Base-by-base conservation (phyloP, 2,113 vertebrate genomes). In the Bettongia penicillata region DNA sequence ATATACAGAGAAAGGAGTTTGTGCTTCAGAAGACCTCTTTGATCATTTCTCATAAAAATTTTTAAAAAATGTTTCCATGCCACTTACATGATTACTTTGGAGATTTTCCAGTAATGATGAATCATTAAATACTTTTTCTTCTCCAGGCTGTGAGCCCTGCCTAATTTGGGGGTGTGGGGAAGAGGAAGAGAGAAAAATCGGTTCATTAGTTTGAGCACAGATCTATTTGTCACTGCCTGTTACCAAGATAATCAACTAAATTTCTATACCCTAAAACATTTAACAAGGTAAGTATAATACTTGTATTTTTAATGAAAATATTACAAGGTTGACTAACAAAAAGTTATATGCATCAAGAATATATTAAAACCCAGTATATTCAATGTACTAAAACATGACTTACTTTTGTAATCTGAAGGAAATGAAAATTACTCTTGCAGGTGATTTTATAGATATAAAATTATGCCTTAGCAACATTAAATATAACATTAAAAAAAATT, bases 31-130 rank as follows among this genome's bases (percentile, higher is more conserved):
- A 25, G 90, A 84, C 90, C 0, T 24, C 2, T 92, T 48, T 90
- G 5, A 90, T 16, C 55, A 95, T 2, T 48, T 93, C 94, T 24
- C 3, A 48, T 51, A 84, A 84, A 84, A 84, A 7, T 51, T 31
- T 37, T 77, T 84, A 31, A 55, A 68, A 25, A 92, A 77, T 28
- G 3, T 92, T 97, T 95, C 91, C 95, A 8, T 24, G 23, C 89
- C 97, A 99, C 99, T 99, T 99, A 99, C 99, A 98, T 99, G 99
- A 99, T 99, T 99, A 98, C 98, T 99, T 97, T 99, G 99, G 98
- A 99, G 99, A 98, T 99, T 99, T 99, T 99, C 99, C 98, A 99
- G 98, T 98, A 99, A 98, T 57, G 99, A 99, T 8, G 98, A 97
- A 92, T 99, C 99, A 97, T 98, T 99, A 98, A 99, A 99, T 97